Conservation (phyloP, 2,888 invertebrate genomes). For the Sinhomidia bicolor region DNA sequence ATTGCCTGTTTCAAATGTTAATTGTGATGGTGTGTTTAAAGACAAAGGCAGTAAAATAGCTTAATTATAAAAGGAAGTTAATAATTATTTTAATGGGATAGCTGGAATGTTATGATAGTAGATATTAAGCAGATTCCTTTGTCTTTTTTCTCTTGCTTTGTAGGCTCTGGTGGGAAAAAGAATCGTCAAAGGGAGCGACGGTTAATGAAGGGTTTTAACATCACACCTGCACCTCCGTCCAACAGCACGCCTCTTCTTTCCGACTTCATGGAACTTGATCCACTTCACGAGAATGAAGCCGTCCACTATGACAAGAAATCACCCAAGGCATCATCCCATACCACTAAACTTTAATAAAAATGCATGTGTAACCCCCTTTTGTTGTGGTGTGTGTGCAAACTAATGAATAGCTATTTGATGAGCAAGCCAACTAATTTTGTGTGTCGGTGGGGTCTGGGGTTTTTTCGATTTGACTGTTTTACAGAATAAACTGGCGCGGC, state of each 20-base stretch:
- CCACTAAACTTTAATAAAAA: conserved; percentile 55
- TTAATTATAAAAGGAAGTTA: conserved; percentile 1
- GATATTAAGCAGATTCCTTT: neutral
- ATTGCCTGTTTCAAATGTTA: neutral
- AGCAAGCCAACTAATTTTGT: conserved; percentile 30
- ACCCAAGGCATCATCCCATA: conserved; percentile 76
- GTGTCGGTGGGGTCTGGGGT: neutral
- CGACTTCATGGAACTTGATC: conserved; percentile 81
- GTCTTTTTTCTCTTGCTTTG: conserved; percentile 39
- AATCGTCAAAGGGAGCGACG: conserved; percentile 96
- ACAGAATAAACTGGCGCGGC: conserved; percentile 79
- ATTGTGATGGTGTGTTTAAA: neutral
- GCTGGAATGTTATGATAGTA: neutral
- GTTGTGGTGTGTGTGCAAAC: conserved; percentile 51
- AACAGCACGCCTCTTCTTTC: conserved; percentile 82
- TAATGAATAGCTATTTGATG: neutral
- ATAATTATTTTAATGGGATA: neutral
- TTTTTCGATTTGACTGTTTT: neutral
- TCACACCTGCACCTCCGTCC: conserved; percentile 85
- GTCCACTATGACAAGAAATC: conserved; percentile 80
- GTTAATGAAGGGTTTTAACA: conserved; percentile 97
- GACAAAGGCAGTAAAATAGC: neutral
- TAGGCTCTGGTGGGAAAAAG: conserved; percentile 95
- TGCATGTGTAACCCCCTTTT: conserved; percentile 56
- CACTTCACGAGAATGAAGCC: conserved; percentile 78